These are phyloP conservation scores for Reticulitermes speratus DNA, from an alignment of 1,140 invertebrate genomes.

Conservation along the genomic window DNA sequence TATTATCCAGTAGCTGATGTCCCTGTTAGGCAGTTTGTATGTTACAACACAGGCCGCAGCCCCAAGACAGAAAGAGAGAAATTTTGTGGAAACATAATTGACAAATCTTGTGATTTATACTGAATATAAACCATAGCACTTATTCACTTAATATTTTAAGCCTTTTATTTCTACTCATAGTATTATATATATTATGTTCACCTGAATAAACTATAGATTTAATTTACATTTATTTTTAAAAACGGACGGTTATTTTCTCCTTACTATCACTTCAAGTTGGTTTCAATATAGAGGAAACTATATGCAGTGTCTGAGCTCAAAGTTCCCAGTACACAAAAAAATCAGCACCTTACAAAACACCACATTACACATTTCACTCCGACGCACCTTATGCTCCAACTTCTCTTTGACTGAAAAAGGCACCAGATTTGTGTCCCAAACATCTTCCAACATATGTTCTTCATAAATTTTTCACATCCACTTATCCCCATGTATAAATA, in stretches of 20 bases:
- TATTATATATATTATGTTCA: slow-evolving; percentile 15
- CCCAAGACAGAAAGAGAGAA: not conserved
- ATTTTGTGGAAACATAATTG: slow-evolving; percentile 1
- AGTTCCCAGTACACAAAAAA: not conserved
- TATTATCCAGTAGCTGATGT: not conserved
- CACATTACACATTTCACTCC: not conserved
- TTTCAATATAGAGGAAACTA: not conserved
- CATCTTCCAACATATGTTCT: not conserved
- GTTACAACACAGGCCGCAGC: not conserved
- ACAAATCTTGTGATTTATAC: not conserved
- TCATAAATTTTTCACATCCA: not conserved
- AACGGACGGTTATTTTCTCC: slow-evolving; percentile 30
- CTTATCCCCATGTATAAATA: slow-evolving; percentile 31
- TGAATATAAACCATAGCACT: slow-evolving; percentile 9
- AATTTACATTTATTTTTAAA: slow-evolving; percentile 27
- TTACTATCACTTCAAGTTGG: not conserved
- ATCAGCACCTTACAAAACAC: slow-evolving; percentile 14
- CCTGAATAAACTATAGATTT: slow-evolving; percentile 9
- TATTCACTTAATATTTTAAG: slow-evolving; percentile 8
- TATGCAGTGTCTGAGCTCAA: not conserved
- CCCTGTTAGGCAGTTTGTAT: not conserved
- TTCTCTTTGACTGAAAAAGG: not conserved
- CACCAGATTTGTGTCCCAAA: slow-evolving; percentile 14
- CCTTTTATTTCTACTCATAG: not conserved
- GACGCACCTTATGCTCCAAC: not conserved